Conservation (phyloP, 1,140 invertebrate genomes). For the Drosophila eugracilis region DNA sequence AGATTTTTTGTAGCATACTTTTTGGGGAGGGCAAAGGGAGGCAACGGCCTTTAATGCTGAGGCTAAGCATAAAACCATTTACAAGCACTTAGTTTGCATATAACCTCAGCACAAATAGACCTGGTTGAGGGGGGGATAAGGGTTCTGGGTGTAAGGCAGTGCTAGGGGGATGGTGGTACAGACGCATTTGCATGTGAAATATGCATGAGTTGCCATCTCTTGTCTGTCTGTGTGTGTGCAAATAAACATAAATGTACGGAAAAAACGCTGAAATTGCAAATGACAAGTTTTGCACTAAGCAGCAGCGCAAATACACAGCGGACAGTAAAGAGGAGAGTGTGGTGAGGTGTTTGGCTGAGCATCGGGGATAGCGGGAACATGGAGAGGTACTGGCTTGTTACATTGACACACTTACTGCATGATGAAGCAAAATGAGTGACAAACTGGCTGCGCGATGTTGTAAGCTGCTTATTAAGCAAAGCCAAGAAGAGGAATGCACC, state of each 20-base stretch:
- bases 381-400: slow-evolving; percentile 38
- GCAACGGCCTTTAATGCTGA: slow-evolving; percentile 38
- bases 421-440: slow-evolving; percentile 82
- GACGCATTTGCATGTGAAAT: slow-evolving; percentile 68
- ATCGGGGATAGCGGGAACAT: slow-evolving; percentile 8
- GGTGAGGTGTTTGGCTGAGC: no score
- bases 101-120: slow-evolving; percentile 56
- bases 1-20: slow-evolving; percentile 30
- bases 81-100: slow-evolving; percentile 74
- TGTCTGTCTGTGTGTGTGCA: slow-evolving; percentile 26
- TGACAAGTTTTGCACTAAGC: slow-evolving; percentile 82
- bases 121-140: not conserved
- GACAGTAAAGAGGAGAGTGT: slow-evolving; percentile 2
- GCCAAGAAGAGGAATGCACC: slow-evolving; percentile 16
- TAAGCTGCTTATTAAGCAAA: slow-evolving; percentile 77
- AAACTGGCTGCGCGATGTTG: slow-evolving; percentile 74
- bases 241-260: slow-evolving; percentile 57
- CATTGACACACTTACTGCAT: slow-evolving; percentile 82
- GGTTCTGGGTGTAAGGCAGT: no score
- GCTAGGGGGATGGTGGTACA: not conserved
- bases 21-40: no score
- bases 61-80: slow-evolving; percentile 68
- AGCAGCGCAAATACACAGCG: slow-evolving; percentile 65
- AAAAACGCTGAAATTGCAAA: slow-evolving; percentile 77
- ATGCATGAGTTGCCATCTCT: slow-evolving; percentile 63